Evolutionary conservation across 2,888 invertebrate species (phyloP).

Genomic region (Gymnosoma rotundatum): DNA sequence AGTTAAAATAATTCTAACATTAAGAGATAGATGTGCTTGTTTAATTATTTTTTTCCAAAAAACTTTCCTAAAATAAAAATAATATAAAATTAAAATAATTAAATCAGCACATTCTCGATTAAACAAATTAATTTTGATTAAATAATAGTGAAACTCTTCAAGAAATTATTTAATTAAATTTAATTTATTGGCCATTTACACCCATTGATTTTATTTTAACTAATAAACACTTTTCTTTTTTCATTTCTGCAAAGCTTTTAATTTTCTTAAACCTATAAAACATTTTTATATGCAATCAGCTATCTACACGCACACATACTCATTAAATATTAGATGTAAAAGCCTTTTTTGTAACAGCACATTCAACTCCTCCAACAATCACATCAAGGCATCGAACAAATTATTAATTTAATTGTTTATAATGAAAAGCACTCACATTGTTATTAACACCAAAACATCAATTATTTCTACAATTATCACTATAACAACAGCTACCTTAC

Average conservation of each 20-base stretch:
- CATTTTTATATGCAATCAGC: conserved; percentile 35
- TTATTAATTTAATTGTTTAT: conserved; percentile 20
- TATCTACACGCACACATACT: conserved; percentile 7
- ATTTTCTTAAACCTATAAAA: conserved; percentile 36
- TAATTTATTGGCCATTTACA: conserved; percentile 22
- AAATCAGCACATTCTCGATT: conserved; percentile 42
- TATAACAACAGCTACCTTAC: background rate
- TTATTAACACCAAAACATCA: conserved; percentile 26
- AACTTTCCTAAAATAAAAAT: no score
- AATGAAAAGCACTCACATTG: conserved; percentile 34
- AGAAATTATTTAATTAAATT: conserved; percentile 41
- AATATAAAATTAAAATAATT: conserved; percentile 22
- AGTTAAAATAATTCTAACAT: background rate
- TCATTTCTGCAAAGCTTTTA: conserved; percentile 57
- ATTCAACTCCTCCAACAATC: conserved; percentile 33
- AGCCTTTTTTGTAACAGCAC: conserved; percentile 61
- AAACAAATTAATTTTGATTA: conserved; percentile 36
- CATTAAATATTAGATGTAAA: conserved; percentile 25
- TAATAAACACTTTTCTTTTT: conserved; percentile 59
- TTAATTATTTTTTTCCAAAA: conserved; percentile 38
- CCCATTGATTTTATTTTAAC: conserved; percentile 15
- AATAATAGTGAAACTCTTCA: background rate
- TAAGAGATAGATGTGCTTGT: conserved; percentile 43
- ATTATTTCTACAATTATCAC: background rate
- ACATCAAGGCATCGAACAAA: conserved; percentile 2